Base-by-base conservation (phyloP, 2,113 vertebrate genomes). In the Megaceryle maxima region DNA sequence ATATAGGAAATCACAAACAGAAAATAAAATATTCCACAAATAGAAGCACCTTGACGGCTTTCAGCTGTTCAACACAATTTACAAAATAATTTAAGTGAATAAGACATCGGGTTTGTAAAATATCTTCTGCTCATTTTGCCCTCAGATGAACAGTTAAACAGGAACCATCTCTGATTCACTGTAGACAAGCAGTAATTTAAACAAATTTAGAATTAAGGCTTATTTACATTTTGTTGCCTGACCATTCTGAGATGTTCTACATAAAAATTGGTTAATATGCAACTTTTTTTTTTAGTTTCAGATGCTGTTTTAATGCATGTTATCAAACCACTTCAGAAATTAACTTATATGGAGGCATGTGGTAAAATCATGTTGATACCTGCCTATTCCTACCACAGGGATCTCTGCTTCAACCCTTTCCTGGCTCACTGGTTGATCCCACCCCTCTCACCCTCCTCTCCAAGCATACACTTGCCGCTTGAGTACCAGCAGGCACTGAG, bases 321-420 rank as follows among this genome's bases (percentile, higher is more conserved):
- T 53, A 35, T 66, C 59, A 70, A 77, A 41, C 6, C 11, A 41
- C 31, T 55, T 72, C 37, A 66, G 15, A 86, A 22, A 4, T 0
- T 1, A 21, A 66, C 41, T 55, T 86, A 59, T 1, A 0, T 17
- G n/a, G 16, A 29, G 8, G 17, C 15, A 46, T 1, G 1, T 43
- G 9, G n/a, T 41, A 70, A 82, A 84, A 43, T 12, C 6, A 24
- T 29, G 26, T 44, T 43, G 41, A 39, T 17, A 28, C 21, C 19
- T 56, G 29, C 35, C 26, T 69, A 16, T 5, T 51, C 28, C 39
- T 57, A 37, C 14, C 19, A 21, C 0, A 1, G 35, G 5, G 7
- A 63, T 51, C 9, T n/a, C 22, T 79, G 53, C 33, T 60, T 72
- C 24, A 31, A 33, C 12, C 18, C 13, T 50, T 35, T 74, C 35